These are phyloP conservation scores for Laticauda colubrina DNA, from an alignment of 2,113 vertebrate genomes.

Conservation along the genomic window DNA sequence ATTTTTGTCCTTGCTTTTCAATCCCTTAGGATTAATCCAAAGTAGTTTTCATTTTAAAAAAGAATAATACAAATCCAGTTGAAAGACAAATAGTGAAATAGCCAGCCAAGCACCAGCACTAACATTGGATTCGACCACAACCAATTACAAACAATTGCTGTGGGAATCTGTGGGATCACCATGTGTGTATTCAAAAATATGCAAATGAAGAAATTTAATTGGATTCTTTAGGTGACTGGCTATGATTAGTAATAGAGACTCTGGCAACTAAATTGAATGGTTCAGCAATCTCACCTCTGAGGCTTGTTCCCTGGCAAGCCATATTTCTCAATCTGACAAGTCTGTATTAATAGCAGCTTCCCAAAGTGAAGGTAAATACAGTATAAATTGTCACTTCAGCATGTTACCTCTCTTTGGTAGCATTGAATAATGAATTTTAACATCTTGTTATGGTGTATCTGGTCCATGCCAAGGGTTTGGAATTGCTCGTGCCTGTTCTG, in stretches of 20 bases:
- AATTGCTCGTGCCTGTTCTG: neutral
- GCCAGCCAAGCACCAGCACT: neutral
- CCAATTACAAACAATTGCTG: neutral
- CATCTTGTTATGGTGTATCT: slow-evolving; percentile 10
- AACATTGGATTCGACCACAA: neutral
- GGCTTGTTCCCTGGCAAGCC: neutral
- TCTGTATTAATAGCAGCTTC: neutral
- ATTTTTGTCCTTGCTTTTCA: neutral
- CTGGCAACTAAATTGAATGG: neutral
- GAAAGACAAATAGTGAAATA: neutral
- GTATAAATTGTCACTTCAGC: slow-evolving; percentile 27
- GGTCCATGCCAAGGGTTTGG: slow-evolving; percentile 8
- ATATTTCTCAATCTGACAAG: neutral
- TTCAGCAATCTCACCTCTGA: slow-evolving; percentile 14
- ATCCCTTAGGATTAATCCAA: neutral
- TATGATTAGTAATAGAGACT: neutral
- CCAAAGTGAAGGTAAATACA: slow-evolving; percentile 24
- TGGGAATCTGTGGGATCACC: neutral
- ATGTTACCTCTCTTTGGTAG: neutral
- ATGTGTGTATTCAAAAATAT: neutral
- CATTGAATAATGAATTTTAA: slow-evolving; percentile 55
- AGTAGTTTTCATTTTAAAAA: neutral
- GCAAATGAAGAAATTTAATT: neutral
- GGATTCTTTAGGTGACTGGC: neutral
- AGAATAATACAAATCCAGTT: neutral